Conservation (phyloP, 1,140 invertebrate genomes). For the Prorops nasuta region DNA sequence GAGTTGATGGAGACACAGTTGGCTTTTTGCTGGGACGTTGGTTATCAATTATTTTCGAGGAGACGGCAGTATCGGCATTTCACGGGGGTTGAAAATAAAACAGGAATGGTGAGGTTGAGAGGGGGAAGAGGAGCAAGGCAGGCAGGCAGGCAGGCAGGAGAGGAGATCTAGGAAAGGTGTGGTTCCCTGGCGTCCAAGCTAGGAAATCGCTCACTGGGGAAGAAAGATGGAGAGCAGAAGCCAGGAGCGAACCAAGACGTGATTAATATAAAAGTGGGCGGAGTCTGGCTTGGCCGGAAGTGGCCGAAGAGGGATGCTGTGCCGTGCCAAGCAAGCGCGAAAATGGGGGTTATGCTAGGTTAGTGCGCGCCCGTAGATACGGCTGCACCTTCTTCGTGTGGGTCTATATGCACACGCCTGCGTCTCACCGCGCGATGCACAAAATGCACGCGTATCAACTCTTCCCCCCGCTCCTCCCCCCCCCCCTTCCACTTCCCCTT, state of each 20-base stretch:
- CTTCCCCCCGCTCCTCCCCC: no score
- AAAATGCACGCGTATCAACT: no score
- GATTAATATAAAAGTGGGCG: slow-evolving; percentile 59
- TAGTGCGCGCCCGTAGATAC: slow-evolving; percentile 16
- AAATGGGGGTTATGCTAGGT: slow-evolving; percentile 42
- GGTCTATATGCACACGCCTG: background rate
- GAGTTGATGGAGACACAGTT: no score
- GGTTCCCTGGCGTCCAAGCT: slow-evolving; percentile 49
- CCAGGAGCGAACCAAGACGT: slow-evolving; percentile 53
- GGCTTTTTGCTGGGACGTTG: no score
- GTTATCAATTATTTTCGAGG: no score
- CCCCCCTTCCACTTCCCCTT: no score
- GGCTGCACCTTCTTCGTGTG: slow-evolving; percentile 9
- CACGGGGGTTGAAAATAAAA: no score
- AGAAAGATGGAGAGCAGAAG: slow-evolving; percentile 47
- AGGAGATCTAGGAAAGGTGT: slow-evolving; percentile 47
- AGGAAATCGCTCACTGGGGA: slow-evolving; percentile 51
- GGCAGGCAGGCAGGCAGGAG: background rate
- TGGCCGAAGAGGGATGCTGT: slow-evolving; percentile 53
- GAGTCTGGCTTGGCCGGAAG: slow-evolving; percentile 52
- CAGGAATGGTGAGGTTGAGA: background rate
- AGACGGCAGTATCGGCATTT: no score
- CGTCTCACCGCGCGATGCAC: slow-evolving; percentile 13
- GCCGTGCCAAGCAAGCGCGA: slow-evolving; percentile 49
- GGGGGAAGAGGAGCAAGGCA: slow-evolving; percentile 9